Base-by-base conservation (phyloP, 2,888 invertebrate genomes). In the Itoplectis maculator region DNA sequence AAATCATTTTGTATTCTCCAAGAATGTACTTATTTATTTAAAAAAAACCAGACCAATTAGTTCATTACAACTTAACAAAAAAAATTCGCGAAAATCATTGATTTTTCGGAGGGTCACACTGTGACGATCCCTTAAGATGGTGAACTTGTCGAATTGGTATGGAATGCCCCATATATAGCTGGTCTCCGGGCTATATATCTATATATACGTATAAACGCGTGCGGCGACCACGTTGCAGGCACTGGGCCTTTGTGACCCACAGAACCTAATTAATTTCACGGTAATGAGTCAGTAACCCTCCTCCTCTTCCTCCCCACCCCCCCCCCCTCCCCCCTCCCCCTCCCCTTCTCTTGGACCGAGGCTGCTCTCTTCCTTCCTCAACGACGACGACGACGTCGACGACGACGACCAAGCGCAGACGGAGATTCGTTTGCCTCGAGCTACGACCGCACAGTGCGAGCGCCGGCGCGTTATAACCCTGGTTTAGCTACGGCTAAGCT, bases 211-310 rank as follows among this genome's bases (percentile, higher is more conserved):
- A 7, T 49, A 63, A 23, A 40, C 15, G 61, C 29, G 73, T 51
- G 15, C 73, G 81, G 72, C 73, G 63, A 69, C 81, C 77, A 63
- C 74, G 78, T 75, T 76, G 81, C 79, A 84, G 70, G 75, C 84
- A 81, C 81, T 87, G 87, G 86, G 88, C 88, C 90, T 90, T 91
- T 90, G 90, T 90, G 88, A 88, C 88, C 89, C 86, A 88, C 86
- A 86, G 87, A 89, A 89, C 88, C 89, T 89, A 90, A 89, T 90
- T 90, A 90, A 90, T 89, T 89, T 88, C 86, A 86, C 88, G 86
- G 88, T 86, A 87, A 88, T 89, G 89, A 90, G 89, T 90, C 88
- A 86, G 85, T 84, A 84, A 79, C 69, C 85, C 81, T 84, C 84
- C 63, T n/a, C n/a, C n/a, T n/a, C n/a, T n/a, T n/a, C n/a, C n/a